Evolutionary conservation across 1,140 invertebrate genomes (phyloP), one percentile per base, ranked within the genome.

Genomic region (Chelonus insularis): DNA sequence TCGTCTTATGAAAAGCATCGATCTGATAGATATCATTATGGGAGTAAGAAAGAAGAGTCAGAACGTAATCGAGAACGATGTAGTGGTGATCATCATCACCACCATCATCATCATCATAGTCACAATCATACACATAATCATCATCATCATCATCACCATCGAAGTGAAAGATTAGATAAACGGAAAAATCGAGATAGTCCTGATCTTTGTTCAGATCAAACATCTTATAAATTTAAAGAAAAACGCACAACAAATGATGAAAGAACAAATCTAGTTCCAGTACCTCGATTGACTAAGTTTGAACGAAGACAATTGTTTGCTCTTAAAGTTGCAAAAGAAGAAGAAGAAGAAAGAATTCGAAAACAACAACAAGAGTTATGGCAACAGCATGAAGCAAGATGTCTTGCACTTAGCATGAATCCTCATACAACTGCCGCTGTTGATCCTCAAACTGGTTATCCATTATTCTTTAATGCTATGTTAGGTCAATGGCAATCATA

Each of bases 261-360:
- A 50, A 63, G 78, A 39, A 67, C 71, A 1, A 80, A 77, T 36
- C 52, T 79, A 20, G 78, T 79, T 11, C 74, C 74, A 3, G 68
- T 74, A 14, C 82, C 84, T 1, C 81, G 81, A 51, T 78, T 90
- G 71, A 84, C 85, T 0, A 92, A 92, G 75, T 85, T 87, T 48
- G 86, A 92, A 68, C 75, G 91, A 3, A 76, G 93, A 23, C 87
- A 91, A 69, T 76, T 90, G 50, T 95, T 94, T 80, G 91, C 89
- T 16, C 75, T 88, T 12, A 88, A 92, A 81, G 87, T 90, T 25
- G 88, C 89, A 9, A 84, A 89, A 63, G 86, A 90, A 60, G 85
- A 88, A 66, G 86, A 87, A 47, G 86, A 88, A 64, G 86, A 88
- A 64, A 84, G 86, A 37, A 82, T 87, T 23, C 74, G 85, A 8